Evolutionary conservation across 2,888 invertebrate species (phyloP).

Genomic region (Eueremaeus valkanovi): DNA sequence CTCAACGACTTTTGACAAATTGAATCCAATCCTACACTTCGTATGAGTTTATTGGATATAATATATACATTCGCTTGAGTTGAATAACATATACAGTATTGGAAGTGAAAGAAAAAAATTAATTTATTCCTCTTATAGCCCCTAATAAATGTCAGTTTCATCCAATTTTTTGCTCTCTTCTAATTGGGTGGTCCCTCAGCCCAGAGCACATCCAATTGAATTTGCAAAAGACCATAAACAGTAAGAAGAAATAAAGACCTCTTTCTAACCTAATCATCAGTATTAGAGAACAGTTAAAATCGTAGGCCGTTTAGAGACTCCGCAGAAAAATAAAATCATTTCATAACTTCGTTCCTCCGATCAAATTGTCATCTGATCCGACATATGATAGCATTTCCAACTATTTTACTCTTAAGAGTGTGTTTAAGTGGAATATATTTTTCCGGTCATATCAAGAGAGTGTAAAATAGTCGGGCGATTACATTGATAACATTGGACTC

Average conservation of each 20-base stretch:
- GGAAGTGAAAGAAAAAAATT: not conserved
- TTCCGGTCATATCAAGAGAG: conserved; percentile 3
- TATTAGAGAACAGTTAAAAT: not conserved
- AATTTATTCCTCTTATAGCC: conserved; percentile 14
- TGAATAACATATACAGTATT: not conserved
- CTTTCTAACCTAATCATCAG: not conserved
- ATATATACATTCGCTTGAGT: not conserved
- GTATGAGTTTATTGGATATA: not conserved
- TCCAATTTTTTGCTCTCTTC: conserved; percentile 6
- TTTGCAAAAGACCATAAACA: no score
- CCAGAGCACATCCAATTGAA: no score
- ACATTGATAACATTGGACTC: no score
- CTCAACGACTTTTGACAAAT: conserved; percentile 3
- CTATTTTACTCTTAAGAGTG: conserved; percentile 1
- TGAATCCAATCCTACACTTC: not conserved
- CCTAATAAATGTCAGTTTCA: conserved; percentile 21
- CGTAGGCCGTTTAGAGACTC: not conserved
- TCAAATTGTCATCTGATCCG: not conserved
- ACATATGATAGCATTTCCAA: conserved; percentile 5
- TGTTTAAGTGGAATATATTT: not conserved
- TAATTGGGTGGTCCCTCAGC: conserved; percentile 26
- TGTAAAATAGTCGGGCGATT: no score
- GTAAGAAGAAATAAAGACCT: no score
- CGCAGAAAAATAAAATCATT: not conserved
- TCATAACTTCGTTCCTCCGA: not conserved